Evolutionary conservation across 1,140 invertebrate genomes (phyloP).

Genomic region (Solen grandis): DNA sequence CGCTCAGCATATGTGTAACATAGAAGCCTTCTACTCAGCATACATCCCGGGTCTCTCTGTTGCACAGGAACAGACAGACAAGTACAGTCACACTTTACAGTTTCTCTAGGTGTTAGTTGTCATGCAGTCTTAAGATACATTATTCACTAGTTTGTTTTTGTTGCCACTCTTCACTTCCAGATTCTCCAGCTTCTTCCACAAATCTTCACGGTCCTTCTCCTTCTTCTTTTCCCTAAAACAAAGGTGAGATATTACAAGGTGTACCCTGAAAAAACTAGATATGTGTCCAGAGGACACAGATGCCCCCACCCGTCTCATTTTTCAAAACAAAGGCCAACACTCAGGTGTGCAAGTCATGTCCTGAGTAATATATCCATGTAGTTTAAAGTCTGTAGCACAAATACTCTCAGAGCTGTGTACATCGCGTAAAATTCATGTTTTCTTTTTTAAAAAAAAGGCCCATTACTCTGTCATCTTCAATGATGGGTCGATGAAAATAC

Average conservation of each 20-base stretch:
- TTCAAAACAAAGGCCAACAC: too few relatives aligned
- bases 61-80: neutral
- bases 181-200: constrained; percentile 80
- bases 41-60: neutral
- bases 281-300: too few relatives aligned
- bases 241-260: constrained; percentile 14
- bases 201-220: constrained; percentile 80
- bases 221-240: constrained; percentile 80
- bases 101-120: neutral
- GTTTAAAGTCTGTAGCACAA: too few relatives aligned
- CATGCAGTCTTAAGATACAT: constrained; percentile 21
- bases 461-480: too few relatives aligned
- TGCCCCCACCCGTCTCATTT: too few relatives aligned
- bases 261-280: constrained; percentile 67
- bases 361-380: too few relatives aligned
- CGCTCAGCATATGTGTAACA: neutral
- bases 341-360: too few relatives aligned
- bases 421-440: neutral
- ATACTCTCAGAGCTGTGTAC: too few relatives aligned
- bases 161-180: constrained; percentile 76
- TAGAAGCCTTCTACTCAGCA: neutral
- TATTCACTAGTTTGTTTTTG: constrained; percentile 63
- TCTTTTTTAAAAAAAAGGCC: too few relatives aligned
- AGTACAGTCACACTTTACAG: neutral
- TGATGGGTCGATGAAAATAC: too few relatives aligned